Evolutionary conservation across 1,140 invertebrate genomes (phyloP).

Genomic region (Lasaia peninsularis): DNA sequence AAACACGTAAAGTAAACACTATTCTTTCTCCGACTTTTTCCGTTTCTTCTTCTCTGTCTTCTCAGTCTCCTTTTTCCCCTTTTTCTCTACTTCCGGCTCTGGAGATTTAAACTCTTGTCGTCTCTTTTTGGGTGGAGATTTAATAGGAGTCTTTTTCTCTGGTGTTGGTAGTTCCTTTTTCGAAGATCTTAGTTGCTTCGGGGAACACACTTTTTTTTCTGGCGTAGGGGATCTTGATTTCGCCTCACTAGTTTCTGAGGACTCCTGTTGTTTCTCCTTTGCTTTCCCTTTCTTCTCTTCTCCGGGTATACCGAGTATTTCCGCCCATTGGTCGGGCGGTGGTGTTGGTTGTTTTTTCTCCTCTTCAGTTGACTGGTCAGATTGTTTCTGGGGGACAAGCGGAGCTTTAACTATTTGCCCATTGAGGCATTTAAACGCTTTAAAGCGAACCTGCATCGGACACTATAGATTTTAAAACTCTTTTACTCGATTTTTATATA

Average conservation of each 20-base stretch:
- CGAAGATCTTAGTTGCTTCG: conserved; percentile 54
- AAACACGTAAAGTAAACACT: conserved; percentile 66
- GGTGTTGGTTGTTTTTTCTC: conserved; percentile 60
- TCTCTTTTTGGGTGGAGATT: conserved; percentile 57
- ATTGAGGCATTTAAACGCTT: neutral
- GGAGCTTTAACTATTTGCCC: conserved; percentile 15
- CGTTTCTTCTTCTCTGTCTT: conserved; percentile 55
- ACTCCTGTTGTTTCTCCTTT: conserved; percentile 22
- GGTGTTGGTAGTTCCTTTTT: conserved; percentile 45
- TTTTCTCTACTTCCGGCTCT: conserved; percentile 40
- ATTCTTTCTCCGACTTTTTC: conserved; percentile 68
- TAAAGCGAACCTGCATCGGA: conserved; percentile 53
- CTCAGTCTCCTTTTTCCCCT: conserved; percentile 42
- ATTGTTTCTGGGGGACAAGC: conserved; percentile 49
- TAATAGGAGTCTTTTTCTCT: conserved; percentile 43
- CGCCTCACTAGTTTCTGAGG: conserved; percentile 27
- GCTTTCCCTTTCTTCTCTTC: conserved; percentile 34
- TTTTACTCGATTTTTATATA: too few species aligned
- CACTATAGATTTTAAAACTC: conserved; percentile 22
- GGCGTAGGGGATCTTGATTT: conserved; percentile 29
- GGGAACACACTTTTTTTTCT: conserved; percentile 40
- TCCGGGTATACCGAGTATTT: conserved; percentile 64
- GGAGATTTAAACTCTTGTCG: conserved; percentile 48
- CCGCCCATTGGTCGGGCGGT: conserved; percentile 65
- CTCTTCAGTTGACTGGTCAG: conserved; percentile 41